Conservation (phyloP, 1,140 invertebrate genomes). For the Cyphomyrmex costatus region DNA sequence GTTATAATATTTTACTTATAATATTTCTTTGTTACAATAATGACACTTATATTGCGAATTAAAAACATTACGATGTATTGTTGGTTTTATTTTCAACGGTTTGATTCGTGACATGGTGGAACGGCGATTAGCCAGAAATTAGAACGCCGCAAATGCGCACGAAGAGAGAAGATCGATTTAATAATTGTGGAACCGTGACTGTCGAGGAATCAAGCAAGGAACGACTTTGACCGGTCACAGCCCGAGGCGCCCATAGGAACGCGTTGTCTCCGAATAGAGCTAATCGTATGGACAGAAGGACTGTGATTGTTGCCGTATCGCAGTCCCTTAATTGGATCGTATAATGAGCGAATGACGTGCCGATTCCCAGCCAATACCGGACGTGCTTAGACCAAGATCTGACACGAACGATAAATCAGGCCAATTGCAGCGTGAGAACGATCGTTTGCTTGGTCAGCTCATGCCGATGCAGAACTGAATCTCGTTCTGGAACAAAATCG, state of each 20-base stretch:
- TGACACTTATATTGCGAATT: background rate
- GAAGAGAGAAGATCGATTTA: constrained; percentile 67
- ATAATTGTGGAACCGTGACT: constrained; percentile 83
- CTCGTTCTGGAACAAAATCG: constrained; percentile 27
- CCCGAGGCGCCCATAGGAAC: constrained; percentile 82
- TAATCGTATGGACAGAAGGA: constrained; percentile 80
- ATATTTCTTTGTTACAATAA: background rate
- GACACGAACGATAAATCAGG: constrained; percentile 82
- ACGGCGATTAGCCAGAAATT: constrained; percentile 38
- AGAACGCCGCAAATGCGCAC: constrained; percentile 34
- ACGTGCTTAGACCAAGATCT: constrained; percentile 85
- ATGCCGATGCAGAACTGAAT: constrained; percentile 34
- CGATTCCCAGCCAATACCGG: constrained; percentile 79
- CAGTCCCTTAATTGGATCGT: constrained; percentile 84
- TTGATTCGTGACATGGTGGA: background rate
- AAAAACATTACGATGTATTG: background rate
- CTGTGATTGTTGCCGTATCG: constrained; percentile 82
- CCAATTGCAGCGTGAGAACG: constrained; percentile 71
- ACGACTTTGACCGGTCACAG: constrained; percentile 78
- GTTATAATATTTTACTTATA: too few species aligned
- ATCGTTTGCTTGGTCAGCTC: constrained; percentile 45
- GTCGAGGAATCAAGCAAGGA: constrained; percentile 79
- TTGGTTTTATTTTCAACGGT: background rate
- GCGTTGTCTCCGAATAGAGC: constrained; percentile 86
- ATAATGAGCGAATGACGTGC: constrained; percentile 82